Conservation (phyloP, 2,113 vertebrate species). For the Grantiella picta region DNA sequence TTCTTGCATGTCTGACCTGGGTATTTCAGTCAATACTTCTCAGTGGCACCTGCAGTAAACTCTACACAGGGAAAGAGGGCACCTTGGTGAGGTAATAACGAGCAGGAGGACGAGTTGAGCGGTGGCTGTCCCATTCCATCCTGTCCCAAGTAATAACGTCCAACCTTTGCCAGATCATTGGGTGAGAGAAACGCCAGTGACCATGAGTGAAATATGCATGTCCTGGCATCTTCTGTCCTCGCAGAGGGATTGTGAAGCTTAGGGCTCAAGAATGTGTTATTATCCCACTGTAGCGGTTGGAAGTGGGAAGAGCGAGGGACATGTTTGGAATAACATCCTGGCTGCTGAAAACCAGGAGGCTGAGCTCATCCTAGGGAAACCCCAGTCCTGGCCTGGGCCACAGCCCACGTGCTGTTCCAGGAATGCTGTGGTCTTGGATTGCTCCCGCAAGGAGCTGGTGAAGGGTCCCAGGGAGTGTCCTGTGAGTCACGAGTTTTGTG, state of each 20-base stretch:
- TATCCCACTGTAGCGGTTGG: background rate
- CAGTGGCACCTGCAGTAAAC: background rate
- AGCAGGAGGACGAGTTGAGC: background rate
- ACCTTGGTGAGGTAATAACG: background rate
- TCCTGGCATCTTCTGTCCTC: background rate
- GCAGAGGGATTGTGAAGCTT: background rate
- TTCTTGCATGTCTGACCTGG: background rate
- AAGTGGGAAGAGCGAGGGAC: rapidly evolving
- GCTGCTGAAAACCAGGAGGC: background rate
- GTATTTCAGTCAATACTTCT: background rate
- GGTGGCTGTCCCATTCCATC: background rate
- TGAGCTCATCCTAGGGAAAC: background rate
- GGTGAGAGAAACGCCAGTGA: background rate
- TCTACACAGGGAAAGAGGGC: rapidly evolving
- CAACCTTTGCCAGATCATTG: background rate
- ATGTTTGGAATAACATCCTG: rapidly evolving
- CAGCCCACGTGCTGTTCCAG: background rate
- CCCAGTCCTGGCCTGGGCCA: background rate
- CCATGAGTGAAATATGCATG: background rate
- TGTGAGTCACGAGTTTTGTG: background rate
- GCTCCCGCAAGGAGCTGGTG: background rate
- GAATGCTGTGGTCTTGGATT: background rate
- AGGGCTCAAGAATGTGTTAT: background rate
- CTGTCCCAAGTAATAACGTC: background rate
- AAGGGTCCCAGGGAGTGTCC: background rate